These are phyloP conservation scores for Drosophila trapezifrons DNA, from an alignment of 1,140 invertebrate species.

Conservation along the genomic window DNA sequence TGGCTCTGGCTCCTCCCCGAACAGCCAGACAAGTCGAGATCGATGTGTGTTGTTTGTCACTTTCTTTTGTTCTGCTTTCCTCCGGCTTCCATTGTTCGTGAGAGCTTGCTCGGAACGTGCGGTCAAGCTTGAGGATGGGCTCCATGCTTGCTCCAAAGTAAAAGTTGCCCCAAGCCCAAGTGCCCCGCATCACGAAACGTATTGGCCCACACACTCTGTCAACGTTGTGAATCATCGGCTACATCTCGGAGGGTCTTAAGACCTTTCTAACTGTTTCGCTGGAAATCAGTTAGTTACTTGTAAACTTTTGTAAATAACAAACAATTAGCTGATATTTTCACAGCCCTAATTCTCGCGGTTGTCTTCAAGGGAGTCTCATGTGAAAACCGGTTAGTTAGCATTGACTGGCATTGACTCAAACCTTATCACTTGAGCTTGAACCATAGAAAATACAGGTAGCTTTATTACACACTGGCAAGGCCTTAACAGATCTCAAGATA, in stretches of 20 bases:
- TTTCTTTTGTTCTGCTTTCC: constrained; percentile 73
- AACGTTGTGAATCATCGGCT: constrained; percentile 8
- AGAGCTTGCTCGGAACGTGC: constrained; percentile 51
- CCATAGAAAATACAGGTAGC: constrained; percentile 28
- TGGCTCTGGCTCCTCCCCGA: constrained; percentile 17
- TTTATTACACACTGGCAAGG: constrained; percentile 24
- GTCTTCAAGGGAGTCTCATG: constrained; percentile 11
- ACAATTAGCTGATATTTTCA: constrained; percentile 37
- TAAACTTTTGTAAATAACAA: constrained; percentile 11
- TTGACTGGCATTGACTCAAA: constrained; percentile 30
- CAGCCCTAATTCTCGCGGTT: constrained; percentile 27
- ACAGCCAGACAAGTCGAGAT: neutral
- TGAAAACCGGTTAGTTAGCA: constrained; percentile 48
- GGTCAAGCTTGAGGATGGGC: constrained; percentile 48
- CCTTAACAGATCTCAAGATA: constrained; percentile 24
- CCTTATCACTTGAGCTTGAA: constrained; percentile 55
- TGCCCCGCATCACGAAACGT: constrained; percentile 13
- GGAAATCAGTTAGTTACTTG: constrained; percentile 19
- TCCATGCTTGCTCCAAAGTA: constrained; percentile 30
- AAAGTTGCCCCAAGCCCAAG: constrained; percentile 41
- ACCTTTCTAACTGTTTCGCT: constrained; percentile 16
- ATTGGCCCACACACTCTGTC: constrained; percentile 31
- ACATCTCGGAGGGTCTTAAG: neutral
- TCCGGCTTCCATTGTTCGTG: constrained; percentile 38
- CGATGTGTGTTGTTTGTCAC: constrained; percentile 45